Evolutionary conservation across 2,888 invertebrate species (phyloP).

Genomic region (Habrosyne pyritoides): DNA sequence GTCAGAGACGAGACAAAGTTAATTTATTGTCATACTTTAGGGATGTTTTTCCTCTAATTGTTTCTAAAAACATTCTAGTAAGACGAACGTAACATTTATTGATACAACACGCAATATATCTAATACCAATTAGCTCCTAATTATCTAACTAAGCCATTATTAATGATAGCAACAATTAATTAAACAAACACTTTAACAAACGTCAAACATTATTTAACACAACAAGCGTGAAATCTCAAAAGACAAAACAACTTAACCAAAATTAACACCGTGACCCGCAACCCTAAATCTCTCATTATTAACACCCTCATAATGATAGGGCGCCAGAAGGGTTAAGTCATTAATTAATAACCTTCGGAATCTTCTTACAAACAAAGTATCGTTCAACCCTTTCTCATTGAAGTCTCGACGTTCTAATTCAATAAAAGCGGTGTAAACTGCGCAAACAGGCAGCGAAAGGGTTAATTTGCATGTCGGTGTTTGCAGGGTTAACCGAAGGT

Average conservation of each 20-base stretch:
- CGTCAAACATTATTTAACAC: slow-evolving; percentile 9
- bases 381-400: slow-evolving; percentile 72
- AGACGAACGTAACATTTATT: no score
- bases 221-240: slow-evolving; percentile 25
- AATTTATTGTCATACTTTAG: slow-evolving; percentile 15
- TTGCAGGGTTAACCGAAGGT: slow-evolving; percentile 79
- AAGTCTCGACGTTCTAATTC: slow-evolving; percentile 70
- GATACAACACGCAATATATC: no score
- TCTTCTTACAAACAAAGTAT: slow-evolving; percentile 78
- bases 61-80: no score
- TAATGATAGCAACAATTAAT: no score
- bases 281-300: slow-evolving; percentile 61
- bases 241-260: slow-evolving; percentile 37
- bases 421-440: slow-evolving; percentile 78
- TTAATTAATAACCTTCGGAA: slow-evolving; percentile 73
- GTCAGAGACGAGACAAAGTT: slow-evolving; percentile 27
- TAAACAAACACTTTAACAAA: background rate
- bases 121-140: no score
- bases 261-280: slow-evolving; percentile 56
- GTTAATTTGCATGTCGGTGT: slow-evolving; percentile 81
- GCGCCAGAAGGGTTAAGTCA: slow-evolving; percentile 63
- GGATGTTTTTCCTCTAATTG: no score
- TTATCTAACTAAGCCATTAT: background rate
- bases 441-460: slow-evolving; percentile 76
- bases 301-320: slow-evolving; percentile 70